phyloP scores from a whole-genome alignment of 1,140 invertebrate species.

The Leptopilina clavipes region DNA sequence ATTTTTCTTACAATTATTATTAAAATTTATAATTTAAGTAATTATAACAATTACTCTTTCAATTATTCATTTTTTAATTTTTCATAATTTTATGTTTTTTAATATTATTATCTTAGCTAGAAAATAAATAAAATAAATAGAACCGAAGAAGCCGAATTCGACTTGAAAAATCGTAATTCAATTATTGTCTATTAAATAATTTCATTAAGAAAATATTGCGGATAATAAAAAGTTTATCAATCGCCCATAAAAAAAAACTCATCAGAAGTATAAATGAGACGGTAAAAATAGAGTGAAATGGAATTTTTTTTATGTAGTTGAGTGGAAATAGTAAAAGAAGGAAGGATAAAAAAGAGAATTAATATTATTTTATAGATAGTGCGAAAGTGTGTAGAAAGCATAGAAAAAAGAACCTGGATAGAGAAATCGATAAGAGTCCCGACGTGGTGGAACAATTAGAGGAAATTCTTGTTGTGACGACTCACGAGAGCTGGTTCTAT shows the following conservation, averaged over 20 bases:
- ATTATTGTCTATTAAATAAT: neutral
- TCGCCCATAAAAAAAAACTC: too few relatives aligned
- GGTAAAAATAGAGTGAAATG: slow-evolving; percentile 15
- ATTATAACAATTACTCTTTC: too few relatives aligned
- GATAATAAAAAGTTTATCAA: too few relatives aligned
- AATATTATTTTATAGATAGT: slow-evolving; percentile 33
- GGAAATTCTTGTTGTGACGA: slow-evolving; percentile 50
- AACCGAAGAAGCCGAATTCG: too few relatives aligned
- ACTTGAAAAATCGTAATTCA: neutral
- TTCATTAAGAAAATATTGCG: neutral
- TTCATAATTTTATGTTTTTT: too few relatives aligned
- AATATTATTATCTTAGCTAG: too few relatives aligned
- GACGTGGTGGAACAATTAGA: slow-evolving; percentile 54
- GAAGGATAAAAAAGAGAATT: slow-evolving; percentile 4
- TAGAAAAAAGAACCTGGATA: slow-evolving; percentile 62
- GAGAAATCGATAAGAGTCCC: slow-evolving; percentile 63
- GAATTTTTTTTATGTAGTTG: slow-evolving; percentile 7
- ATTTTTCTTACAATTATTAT: slow-evolving; percentile 44
- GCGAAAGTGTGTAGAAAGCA: slow-evolving; percentile 44
- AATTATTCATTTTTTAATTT: too few relatives aligned
- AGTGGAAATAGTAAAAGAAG: neutral
- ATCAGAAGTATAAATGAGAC: neutral
- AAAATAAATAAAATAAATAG: too few relatives aligned
- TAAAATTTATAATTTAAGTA: neutral
- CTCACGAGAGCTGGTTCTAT: slow-evolving; percentile 66